Evolutionary conservation across 2,888 invertebrate genomes (phyloP).

Genomic region (Idaea biselata): DNA sequence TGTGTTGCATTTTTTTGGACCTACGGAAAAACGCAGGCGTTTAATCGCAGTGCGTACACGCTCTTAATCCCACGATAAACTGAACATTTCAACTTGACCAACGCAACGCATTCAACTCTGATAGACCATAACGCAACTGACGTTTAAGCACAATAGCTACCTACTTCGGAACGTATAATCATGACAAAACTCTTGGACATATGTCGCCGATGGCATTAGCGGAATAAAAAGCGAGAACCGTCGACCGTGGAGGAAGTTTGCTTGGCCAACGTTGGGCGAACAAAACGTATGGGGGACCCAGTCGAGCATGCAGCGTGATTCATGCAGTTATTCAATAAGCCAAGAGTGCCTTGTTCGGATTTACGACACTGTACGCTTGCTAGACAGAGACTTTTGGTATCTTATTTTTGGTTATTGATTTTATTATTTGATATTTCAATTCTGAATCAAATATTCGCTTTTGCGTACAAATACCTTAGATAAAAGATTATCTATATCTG

Average conservation of each 20-base stretch:
- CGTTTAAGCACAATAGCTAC: slow-evolving; percentile 31
- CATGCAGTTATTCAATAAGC: slow-evolving; percentile 76
- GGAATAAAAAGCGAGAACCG: slow-evolving; percentile 51
- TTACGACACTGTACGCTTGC: slow-evolving; percentile 42
- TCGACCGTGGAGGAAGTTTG: slow-evolving; percentile 42
- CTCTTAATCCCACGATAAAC: no score
- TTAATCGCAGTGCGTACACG: no score
- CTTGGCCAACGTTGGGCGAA: slow-evolving; percentile 35
- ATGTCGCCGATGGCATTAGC: slow-evolving; percentile 62
- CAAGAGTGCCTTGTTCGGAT: slow-evolving; percentile 48
- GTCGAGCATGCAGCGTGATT: slow-evolving; percentile 67
- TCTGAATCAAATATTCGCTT: neutral
- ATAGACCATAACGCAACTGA: slow-evolving; percentile 32
- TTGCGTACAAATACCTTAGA: no score
- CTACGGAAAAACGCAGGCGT: no score
- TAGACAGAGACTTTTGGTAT: neutral
- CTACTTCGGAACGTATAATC: slow-evolving; percentile 44
- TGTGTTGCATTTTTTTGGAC: no score
- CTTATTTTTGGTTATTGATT: slow-evolving; percentile 1
- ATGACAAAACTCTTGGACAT: slow-evolving; percentile 57
- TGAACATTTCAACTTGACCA: neutral
- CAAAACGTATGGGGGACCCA: slow-evolving; percentile 63
- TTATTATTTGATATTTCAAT: neutral
- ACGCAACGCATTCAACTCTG: slow-evolving; percentile 27
- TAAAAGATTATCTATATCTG: no score